Evolutionary conservation across 2,113 vertebrate genomes (phyloP), one percentile per base, ranked within the genome.

Genomic region (Numenius arquata): DNA sequence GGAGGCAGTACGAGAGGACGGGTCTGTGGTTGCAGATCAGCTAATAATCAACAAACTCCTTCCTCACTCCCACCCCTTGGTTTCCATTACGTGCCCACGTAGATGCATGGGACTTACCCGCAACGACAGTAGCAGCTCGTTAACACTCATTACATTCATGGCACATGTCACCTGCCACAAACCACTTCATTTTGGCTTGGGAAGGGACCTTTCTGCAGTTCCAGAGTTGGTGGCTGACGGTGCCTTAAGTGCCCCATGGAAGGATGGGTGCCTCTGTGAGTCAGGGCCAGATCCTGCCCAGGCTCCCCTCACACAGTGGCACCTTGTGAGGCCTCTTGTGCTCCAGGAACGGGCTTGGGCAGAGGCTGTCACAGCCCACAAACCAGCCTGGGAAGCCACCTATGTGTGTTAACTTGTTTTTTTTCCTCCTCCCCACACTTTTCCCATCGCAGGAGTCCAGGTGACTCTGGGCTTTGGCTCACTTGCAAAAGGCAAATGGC

Each of bases 51-150:
- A 11, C 40, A 56, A 68, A 25, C 3, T 7, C 18, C 32, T 73
- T 45, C 22, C 56, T 22, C 1, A 0, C 22, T 66, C 15, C 40
- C 36, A 58, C 29, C 5, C 18, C 45, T 45, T 48, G 5, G 15
- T 21, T 75, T 63, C 41, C 43, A 8, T 47, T 40, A 12, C 1
- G 0, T 25, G 32, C 14, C 17, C 26, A 2, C 2, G 8, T 14
- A 40, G 16, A 36, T 66, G 38, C 38, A 5, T 3, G 16, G 48
- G n/a, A 56, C 7, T 27, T 15, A 6, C 9, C 11, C 3, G 1
- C 63, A 25, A 6, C 11, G 43, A 81, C 50, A 5, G 3, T 6
- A 50, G 58, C 30, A 77, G 48, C 34, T 82, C 9, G 1, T 72
- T 55, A 88, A 71, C n/a, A 15, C 23, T 48, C 41, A 40, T 36